Evolutionary conservation across 2,113 vertebrate genomes (phyloP), one percentile per base, ranked within the genome.

Genomic region (Rynchops niger): DNA sequence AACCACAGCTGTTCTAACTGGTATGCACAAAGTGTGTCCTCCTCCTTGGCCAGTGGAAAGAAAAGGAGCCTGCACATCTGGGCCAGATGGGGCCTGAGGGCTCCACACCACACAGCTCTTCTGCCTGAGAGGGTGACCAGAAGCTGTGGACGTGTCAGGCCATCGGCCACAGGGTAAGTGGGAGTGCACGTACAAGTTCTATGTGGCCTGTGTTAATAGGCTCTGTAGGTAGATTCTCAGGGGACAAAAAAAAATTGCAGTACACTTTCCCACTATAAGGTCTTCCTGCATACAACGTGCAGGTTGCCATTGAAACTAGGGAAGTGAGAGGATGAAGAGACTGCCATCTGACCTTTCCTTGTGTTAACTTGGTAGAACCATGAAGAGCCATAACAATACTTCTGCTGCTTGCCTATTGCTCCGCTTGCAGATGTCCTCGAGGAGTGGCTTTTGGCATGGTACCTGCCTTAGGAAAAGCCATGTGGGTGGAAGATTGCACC

Each of bases 131-230:
- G 9, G 22, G 15, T 50, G 59, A 47, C 49, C 34, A 83, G 79
- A 58, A 81, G 12, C 67, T 56, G 16, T 11, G 18, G 7, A 2
- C 5, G 4, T 34, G 52, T 65, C 1, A 0, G 16, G 11, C 10
- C 49, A 23, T 55, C 0, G 2, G 10, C 29, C 42, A 52, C 49
- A 40, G 30, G 32, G 5, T 23, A 17, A 61, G 21, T 5, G 23
- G 25, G 42, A 83, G 9, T 15, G 18, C 10, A 34, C 0, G 0
- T 21, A 43, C 14, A 59, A 17, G 13, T 62, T 29, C 50, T 70
- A 4, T 18, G 45, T 29, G 5, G 36, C 17, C 56, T 58, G 42
- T 71, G 17, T 26, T 70, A 58, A 29, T 8, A 36, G n/a, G 5
- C 15, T 40, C 9, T 53, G 30, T 32, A 73, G 50, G 32, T 10